Conservation (phyloP, 2,797 vertebrate species). For the Danio aesculapii region DNA sequence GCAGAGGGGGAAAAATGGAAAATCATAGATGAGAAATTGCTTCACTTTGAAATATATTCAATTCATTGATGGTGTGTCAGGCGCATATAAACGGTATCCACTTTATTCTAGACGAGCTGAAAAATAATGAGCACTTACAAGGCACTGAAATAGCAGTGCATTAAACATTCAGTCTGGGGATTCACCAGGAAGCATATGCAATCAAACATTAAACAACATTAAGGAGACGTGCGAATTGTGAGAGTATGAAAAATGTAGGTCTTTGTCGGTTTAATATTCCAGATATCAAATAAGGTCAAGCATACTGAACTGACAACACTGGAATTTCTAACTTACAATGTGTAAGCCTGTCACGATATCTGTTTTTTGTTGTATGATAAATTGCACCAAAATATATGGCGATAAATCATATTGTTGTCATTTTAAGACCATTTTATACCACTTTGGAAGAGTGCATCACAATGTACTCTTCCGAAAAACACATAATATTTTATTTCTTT, state of each 20-base stretch:
- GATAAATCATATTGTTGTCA: too few species aligned
- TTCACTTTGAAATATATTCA: conserved; percentile 14
- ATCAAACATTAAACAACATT: conserved; percentile 37
- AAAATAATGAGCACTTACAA: conserved; percentile 45
- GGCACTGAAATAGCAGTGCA: conserved; percentile 29
- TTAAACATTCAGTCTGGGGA: conserved; percentile 29
- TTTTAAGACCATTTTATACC: too few species aligned
- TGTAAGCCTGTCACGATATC: too few species aligned
- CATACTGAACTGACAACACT: background rate
- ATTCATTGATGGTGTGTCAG: conserved; percentile 31
- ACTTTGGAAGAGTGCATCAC: too few species aligned
- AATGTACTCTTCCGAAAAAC: too few species aligned
- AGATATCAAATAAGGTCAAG: background rate
- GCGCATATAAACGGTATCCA: conserved; percentile 25
- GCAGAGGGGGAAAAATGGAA: conserved; percentile 2
- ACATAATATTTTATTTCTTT: too few species aligned
- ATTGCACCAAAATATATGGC: too few species aligned
- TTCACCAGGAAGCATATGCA: background rate
- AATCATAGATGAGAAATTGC: conserved; percentile 24
- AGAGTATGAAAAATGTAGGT: background rate
- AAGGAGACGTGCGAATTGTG: conserved; percentile 9
- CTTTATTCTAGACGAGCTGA: conserved; percentile 26
- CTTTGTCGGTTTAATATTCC: background rate
- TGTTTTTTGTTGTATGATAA: too few species aligned
- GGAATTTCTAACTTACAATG: too few species aligned